These are phyloP conservation scores for Condylura cristata DNA, from an alignment of 2,113 vertebrate species.

Conservation along the genomic window DNA sequence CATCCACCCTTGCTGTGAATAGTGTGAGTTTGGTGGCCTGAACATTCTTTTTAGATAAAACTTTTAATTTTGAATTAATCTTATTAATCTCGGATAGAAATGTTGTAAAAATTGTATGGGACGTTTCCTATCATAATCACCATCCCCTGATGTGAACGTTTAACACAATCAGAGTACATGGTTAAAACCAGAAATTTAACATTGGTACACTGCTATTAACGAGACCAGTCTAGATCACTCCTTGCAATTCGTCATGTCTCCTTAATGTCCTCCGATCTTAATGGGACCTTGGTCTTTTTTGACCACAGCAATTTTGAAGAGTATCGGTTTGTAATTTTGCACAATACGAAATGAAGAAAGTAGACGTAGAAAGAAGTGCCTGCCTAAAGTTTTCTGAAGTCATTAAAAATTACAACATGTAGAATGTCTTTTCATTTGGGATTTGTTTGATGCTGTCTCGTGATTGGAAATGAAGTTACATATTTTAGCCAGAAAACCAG, in stretches of 20 bases:
- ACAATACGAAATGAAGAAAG: background rate
- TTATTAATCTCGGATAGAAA: background rate
- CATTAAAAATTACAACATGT: background rate
- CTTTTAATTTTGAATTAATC: slow-evolving; percentile 16
- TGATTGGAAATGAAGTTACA: background rate
- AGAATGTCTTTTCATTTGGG: background rate
- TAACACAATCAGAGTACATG: background rate
- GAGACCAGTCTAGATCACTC: background rate
- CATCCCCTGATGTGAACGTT: background rate
- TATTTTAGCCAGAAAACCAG: background rate
- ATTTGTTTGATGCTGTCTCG: background rate
- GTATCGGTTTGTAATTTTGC: background rate
- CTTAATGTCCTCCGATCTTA: background rate
- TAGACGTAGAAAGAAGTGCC: background rate
- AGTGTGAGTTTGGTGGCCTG: no score
- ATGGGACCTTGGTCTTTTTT: background rate
- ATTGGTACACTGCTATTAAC: fast-evolving
- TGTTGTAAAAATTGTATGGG: background rate
- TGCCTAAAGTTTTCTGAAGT: background rate
- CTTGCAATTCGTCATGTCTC: background rate
- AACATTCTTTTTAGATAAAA: no score
- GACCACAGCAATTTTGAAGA: background rate
- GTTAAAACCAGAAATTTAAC: background rate
- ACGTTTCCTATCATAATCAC: background rate
- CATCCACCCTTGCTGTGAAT: no score